Evolutionary conservation across 1,140 invertebrate genomes (phyloP).

Genomic region (Zeugodacus cucurbitae): DNA sequence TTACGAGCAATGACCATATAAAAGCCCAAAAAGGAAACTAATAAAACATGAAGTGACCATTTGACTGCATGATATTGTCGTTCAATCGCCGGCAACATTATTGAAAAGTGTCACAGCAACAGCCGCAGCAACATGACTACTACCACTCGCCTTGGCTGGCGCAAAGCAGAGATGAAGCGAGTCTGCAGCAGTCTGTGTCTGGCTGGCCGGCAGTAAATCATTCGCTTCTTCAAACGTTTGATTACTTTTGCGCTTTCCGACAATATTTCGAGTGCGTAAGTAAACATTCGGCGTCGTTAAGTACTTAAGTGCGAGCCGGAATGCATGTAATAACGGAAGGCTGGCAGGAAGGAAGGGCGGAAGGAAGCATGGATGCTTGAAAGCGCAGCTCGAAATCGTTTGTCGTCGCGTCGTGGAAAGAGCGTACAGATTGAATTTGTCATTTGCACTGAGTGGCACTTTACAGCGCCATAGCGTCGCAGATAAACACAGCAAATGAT

Average conservation of each 20-base stretch:
- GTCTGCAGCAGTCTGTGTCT: neutral
- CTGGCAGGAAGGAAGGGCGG: neutral
- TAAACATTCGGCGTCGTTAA: constrained; percentile 2
- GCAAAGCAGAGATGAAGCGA: no score
- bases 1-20: neutral
- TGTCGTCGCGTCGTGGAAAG: neutral
- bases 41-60: constrained; percentile 27
- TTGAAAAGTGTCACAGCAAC: neutral
- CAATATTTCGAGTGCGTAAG: neutral
- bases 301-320: neutral
- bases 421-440: neutral
- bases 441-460: neutral
- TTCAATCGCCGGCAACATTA: neutral
- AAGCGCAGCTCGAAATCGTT: neutral
- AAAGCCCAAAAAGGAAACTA: constrained; percentile 8
- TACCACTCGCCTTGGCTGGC: no score
- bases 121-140: neutral
- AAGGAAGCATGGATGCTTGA: neutral
- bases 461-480: neutral
- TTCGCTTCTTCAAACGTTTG: constrained; percentile 5
- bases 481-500: neutral
- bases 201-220: neutral
- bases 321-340: neutral
- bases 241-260: constrained; percentile 1
- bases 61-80: neutral